Evolutionary conservation across 2,797 vertebrate species (phyloP).

Genomic region (Myotis vivesi): DNA sequence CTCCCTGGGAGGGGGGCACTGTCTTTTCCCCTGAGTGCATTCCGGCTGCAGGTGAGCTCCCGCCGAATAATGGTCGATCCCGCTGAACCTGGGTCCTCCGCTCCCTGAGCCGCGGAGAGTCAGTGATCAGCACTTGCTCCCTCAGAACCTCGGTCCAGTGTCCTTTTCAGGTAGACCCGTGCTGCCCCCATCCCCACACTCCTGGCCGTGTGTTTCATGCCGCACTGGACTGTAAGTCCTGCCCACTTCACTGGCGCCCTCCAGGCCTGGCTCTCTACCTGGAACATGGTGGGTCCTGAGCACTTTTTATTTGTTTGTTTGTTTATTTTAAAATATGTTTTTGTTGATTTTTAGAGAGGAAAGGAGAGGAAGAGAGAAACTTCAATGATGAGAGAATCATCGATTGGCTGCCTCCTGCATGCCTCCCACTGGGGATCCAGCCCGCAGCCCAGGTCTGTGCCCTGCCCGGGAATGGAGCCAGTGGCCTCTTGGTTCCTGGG

Average conservation of each 20-base stretch:
- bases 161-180: neutral
- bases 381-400: no score
- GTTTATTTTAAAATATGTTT: no score
- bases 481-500: no score
- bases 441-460: no score
- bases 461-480: no score
- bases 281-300: neutral
- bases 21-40: neutral
- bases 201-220: neutral
- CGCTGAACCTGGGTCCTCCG: no score
- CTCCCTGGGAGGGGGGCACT: neutral
- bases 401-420: no score
- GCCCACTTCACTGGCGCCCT: neutral
- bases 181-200: accelerated
- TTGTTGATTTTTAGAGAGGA: no score
- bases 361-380: no score
- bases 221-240: neutral
- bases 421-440: no score
- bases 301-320: neutral
- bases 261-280: neutral
- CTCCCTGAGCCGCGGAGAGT: neutral
- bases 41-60: neutral
- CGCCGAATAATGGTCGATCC: neutral
- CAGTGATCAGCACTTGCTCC: neutral
- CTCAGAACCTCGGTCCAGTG: neutral